These are phyloP conservation scores for Psittacara wagleri DNA, from an alignment of 2,113 vertebrate species.

Conservation along the genomic window DNA sequence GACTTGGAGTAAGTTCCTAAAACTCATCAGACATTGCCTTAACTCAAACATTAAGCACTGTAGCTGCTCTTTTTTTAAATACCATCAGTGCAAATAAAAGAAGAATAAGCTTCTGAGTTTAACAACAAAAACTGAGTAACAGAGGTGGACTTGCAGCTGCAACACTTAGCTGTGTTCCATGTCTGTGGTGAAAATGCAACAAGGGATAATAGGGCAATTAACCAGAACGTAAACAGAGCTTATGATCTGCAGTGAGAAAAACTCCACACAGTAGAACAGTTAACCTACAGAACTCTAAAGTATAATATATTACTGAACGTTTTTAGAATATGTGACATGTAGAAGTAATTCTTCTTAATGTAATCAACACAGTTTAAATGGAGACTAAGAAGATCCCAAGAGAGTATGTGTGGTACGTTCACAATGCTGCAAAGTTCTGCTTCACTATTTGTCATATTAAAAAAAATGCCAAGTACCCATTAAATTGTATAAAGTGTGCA, in stretches of 20 bases:
- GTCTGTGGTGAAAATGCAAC: neutral
- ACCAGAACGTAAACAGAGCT: neutral
- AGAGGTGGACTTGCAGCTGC: neutral
- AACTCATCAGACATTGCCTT: neutral
- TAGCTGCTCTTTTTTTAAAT: neutral
- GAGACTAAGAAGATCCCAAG: neutral
- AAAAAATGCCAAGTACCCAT: neutral
- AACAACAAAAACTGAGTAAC: neutral
- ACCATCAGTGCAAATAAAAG: neutral
- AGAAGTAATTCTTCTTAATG: neutral
- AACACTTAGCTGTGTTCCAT: neutral
- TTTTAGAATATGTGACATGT: neutral
- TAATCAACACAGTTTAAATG: neutral
- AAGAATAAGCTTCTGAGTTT: neutral
- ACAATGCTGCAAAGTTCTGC: neutral
- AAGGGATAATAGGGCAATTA: neutral
- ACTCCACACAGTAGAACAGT: neutral
- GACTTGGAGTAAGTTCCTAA: neutral
- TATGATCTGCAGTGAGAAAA: neutral
- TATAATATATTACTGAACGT: neutral
- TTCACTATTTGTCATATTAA: neutral
- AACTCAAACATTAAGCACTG: neutral
- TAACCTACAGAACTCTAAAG: neutral
- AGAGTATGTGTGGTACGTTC: neutral
- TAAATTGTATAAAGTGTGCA: neutral